These are phyloP conservation scores for Okamejei kenojei DNA, from an alignment of 2,797 vertebrate species.

Conservation along the genomic window DNA sequence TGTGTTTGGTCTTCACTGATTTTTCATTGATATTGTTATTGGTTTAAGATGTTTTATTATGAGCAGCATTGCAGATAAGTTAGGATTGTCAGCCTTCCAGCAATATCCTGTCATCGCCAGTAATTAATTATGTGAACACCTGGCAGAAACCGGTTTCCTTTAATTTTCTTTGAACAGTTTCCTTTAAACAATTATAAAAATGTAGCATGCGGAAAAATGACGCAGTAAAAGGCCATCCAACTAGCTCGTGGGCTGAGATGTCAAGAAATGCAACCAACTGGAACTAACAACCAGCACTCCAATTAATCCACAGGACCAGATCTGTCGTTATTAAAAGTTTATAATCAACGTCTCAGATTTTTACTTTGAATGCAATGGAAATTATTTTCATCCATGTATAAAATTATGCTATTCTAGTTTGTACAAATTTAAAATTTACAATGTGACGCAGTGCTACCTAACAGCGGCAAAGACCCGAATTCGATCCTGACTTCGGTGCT, in stretches of 20 bases:
- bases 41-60: not conserved
- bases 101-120: not conserved
- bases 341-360: too few relatives aligned
- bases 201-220: not conserved
- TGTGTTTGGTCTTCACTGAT: not conserved
- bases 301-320: not conserved
- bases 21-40: not conserved
- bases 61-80: not conserved
- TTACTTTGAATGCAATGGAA: too few relatives aligned
- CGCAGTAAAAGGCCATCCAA: not conserved
- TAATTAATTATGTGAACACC: not conserved
- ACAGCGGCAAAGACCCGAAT: too few relatives aligned
- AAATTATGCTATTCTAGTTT: not conserved
- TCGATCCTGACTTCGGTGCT: too few relatives aligned
- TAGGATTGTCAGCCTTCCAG: not conserved
- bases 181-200: not conserved
- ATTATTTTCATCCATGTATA: not conserved
- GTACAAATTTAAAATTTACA: not conserved
- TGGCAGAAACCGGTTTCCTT: not conserved
- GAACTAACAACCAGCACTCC: not conserved
- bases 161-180: not conserved
- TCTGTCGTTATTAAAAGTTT: too few relatives aligned
- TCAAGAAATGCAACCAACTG: not conserved
- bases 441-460: too few relatives aligned
- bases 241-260: too few relatives aligned